Evolutionary conservation across 2,113 vertebrate genomes (phyloP).

Genomic region (Dendrocopos noguchii): DNA sequence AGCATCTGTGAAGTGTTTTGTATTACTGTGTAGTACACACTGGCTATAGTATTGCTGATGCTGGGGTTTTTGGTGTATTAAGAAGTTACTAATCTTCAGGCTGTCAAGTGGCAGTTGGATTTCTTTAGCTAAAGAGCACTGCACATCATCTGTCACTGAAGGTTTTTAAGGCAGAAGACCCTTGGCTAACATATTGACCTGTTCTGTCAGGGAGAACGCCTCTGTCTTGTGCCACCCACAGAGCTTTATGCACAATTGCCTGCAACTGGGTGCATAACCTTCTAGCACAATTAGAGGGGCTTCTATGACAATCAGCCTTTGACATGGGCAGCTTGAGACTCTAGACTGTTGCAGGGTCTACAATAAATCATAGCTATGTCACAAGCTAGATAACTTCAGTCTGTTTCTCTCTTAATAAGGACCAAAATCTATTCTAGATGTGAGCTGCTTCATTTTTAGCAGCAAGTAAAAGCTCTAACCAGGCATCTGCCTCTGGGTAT

Average conservation of each 20-base stretch:
- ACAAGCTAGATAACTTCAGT: not conserved
- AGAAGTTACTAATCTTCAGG: not conserved
- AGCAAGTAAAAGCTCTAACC: not conserved
- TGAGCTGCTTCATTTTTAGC: constrained; percentile 12
- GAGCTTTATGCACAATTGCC: not conserved
- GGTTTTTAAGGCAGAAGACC: not conserved
- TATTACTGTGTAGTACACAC: not conserved
- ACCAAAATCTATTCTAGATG: constrained; percentile 6
- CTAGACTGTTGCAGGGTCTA: not conserved
- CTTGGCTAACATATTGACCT: not conserved
- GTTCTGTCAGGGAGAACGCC: not conserved
- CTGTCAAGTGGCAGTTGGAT: not conserved
- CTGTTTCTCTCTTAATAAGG: not conserved
- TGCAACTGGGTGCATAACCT: not conserved
- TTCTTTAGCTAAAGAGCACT: not conserved
- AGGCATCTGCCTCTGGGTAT: not conserved
- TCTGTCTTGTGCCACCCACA: not conserved
- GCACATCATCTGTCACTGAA: not conserved
- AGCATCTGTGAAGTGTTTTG: not conserved
- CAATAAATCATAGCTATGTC: constrained; percentile 15
- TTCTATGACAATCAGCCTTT: not conserved
- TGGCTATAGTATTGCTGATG: not conserved
- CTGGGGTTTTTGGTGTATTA: not conserved
- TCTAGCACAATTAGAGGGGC: not conserved
- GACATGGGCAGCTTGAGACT: not conserved